Conservation (phyloP, 1,140 invertebrate genomes). For the Heliconius hewitsoni region DNA sequence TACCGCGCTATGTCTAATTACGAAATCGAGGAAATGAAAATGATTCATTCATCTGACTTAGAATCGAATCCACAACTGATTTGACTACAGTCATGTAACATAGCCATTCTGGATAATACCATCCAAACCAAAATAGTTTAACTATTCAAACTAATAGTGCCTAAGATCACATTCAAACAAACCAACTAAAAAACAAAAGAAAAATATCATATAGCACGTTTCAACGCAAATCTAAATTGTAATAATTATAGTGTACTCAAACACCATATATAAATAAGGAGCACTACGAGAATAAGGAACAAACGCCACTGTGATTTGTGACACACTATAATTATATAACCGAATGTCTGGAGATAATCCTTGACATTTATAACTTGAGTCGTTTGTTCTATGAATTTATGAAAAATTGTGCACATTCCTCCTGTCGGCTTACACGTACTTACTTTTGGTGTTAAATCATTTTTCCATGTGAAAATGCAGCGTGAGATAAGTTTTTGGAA, state of each 20-base stretch:
- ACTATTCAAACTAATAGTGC: too few relatives aligned
- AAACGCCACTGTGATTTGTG: not conserved
- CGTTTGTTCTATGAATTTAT: constrained; percentile 18
- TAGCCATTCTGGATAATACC: too few relatives aligned
- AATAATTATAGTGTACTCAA: too few relatives aligned
- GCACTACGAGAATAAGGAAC: not conserved
- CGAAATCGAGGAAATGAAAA: not conserved
- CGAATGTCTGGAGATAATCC: constrained; percentile 25
- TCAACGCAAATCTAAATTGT: too few relatives aligned
- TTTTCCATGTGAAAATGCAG: not conserved
- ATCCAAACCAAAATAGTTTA: too few relatives aligned
- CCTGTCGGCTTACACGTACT: constrained; percentile 5
- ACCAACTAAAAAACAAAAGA: too few relatives aligned
- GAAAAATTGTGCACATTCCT: constrained; percentile 20
- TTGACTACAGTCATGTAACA: too few relatives aligned
- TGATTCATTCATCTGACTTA: not conserved
- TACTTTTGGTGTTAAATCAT: constrained; percentile 9
- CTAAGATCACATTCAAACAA: too few relatives aligned
- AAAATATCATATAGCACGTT: too few relatives aligned
- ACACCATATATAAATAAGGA: not conserved
- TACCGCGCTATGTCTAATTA: not conserved
- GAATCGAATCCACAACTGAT: too few relatives aligned
- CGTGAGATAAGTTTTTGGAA: not conserved
- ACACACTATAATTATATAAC: constrained; percentile 19
- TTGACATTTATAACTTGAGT: constrained; percentile 13